phyloP scores from a whole-genome alignment of 2,797 vertebrate genomes.

The Parauchenoglanis punctatus region DNA sequence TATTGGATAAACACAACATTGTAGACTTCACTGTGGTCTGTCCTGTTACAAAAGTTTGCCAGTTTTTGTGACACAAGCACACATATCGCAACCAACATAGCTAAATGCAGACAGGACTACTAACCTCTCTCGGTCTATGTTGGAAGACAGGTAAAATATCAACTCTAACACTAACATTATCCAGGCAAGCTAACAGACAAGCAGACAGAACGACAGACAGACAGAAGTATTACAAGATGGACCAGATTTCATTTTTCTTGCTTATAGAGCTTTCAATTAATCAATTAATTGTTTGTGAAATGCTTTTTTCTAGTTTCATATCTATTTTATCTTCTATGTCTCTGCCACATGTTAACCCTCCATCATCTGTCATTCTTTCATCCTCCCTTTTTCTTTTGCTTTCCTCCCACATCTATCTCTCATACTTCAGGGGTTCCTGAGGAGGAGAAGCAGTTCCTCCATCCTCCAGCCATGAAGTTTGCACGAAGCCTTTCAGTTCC shows the following conservation, averaged over 20 bases:
- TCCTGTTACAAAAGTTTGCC: constrained; percentile 17
- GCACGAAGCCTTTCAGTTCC: constrained; percentile 90
- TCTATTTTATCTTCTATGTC: not conserved
- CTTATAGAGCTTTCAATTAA: not conserved
- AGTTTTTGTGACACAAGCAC: constrained; percentile 10
- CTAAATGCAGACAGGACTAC: constrained; percentile 11
- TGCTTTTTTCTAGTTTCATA: not conserved
- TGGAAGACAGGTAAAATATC: not conserved
- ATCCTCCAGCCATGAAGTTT: constrained; percentile 88
- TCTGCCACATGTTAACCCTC: constrained; percentile 2
- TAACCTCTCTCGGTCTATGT: constrained; percentile 9
- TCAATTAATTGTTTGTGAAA: not conserved
- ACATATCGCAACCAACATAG: constrained; percentile 22
- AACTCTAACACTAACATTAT: constrained; percentile 43
- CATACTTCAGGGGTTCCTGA: constrained; percentile 80
- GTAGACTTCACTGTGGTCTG: not conserved
- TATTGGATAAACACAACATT: not conserved
- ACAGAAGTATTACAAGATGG: constrained; percentile 60
- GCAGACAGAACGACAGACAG: constrained; percentile 67
- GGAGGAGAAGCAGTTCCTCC: constrained; percentile 86
- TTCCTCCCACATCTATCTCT: constrained; percentile 25
- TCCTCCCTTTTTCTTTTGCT: constrained; percentile 21
- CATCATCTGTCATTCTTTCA: constrained; percentile 11
- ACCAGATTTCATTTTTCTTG: constrained; percentile 15
- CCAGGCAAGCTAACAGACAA: constrained; percentile 68